These are phyloP conservation scores for Rhynchonycteris naso DNA, from an alignment of 2,797 vertebrate genomes.

Conservation along the genomic window DNA sequence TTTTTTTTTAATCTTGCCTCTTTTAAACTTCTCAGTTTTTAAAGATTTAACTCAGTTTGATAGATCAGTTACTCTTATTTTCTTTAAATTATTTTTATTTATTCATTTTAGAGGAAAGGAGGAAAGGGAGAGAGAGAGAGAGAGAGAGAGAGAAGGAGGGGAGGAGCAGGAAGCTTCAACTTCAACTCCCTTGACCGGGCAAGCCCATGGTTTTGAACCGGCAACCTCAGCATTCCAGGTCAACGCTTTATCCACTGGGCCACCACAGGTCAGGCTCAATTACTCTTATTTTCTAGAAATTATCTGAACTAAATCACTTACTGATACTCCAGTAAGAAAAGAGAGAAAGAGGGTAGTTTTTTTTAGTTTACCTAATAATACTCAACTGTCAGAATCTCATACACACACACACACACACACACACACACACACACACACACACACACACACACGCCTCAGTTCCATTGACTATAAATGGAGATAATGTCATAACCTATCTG, in stretches of 20 bases:
- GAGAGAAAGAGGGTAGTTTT: neutral
- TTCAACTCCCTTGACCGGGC: no score
- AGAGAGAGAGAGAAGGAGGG: no score
- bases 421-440: neutral
- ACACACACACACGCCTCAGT: neutral
- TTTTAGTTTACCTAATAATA: neutral
- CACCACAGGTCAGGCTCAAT: no score
- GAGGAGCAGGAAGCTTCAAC: no score
- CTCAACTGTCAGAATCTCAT: neutral
- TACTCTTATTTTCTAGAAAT: slow-evolving; percentile 33
- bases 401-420: neutral
- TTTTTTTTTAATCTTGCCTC: neutral
- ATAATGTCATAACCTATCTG: neutral
- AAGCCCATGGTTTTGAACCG: no score
- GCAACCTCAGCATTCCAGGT: no score
- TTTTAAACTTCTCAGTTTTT: slow-evolving; percentile 25
- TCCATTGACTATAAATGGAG: neutral
- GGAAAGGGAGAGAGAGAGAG: no score
- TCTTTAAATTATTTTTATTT: slow-evolving; percentile 9
- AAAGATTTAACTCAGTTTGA: slow-evolving; percentile 40
- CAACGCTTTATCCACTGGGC: no score
- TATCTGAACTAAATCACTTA: slow-evolving; percentile 45
- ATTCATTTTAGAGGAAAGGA: no score
- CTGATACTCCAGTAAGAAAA: neutral
- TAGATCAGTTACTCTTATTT: slow-evolving; percentile 38